Conservation (phyloP, 2,113 vertebrate species). For the Anoura caudifer region DNA sequence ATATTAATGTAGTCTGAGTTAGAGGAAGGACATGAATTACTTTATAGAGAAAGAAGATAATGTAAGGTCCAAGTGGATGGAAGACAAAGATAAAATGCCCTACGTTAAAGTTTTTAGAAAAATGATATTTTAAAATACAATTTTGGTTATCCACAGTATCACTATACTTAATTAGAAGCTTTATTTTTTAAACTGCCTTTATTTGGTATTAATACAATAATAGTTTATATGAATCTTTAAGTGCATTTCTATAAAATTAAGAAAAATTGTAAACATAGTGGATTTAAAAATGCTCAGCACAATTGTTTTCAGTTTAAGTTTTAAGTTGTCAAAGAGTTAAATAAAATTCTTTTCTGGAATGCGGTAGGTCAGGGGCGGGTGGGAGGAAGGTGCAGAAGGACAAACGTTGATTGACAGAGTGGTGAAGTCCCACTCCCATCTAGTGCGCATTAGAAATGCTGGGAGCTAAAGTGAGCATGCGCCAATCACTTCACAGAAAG, state of each 20-base stretch:
- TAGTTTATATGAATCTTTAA: background rate
- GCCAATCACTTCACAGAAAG: background rate
- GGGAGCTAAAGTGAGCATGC: background rate
- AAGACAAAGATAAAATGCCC: background rate
- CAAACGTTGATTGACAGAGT: rapidly evolving
- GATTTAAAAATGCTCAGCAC: background rate
- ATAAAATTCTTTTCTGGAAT: background rate
- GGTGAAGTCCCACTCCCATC: background rate
- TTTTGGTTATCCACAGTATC: background rate
- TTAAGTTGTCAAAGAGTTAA: background rate
- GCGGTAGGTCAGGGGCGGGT: rapidly evolving
- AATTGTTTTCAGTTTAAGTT: background rate
- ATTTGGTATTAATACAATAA: background rate
- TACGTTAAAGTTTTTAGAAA: background rate
- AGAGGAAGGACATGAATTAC: background rate
- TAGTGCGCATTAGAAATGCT: rapidly evolving
- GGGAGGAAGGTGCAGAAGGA: rapidly evolving
- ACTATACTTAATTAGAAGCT: background rate
- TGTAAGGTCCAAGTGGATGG: background rate
- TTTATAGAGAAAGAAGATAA: background rate
- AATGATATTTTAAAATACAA: background rate
- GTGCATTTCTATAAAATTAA: background rate
- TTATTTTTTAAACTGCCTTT: background rate
- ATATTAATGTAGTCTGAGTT: background rate
- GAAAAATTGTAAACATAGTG: background rate